These are phyloP conservation scores for Notolepis coatsorum DNA, from an alignment of 2,797 vertebrate species.

Conservation along the genomic window DNA sequence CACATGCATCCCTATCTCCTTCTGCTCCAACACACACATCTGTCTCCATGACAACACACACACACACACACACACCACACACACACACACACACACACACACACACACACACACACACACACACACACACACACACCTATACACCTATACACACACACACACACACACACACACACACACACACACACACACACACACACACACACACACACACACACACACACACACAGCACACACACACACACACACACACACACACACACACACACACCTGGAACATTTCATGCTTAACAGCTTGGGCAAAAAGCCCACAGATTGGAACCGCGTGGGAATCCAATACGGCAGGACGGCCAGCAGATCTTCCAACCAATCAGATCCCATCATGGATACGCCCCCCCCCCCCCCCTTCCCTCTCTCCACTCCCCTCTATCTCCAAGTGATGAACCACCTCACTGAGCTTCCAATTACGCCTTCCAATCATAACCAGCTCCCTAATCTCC, in stretches of 20 bases:
- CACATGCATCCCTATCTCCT: slow-evolving; percentile 24
- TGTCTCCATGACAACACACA: slow-evolving; percentile 48
- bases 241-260: not conserved
- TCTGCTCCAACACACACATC: slow-evolving; percentile 27
- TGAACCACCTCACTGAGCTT: slow-evolving; percentile 16
- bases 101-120: slow-evolving; percentile 42
- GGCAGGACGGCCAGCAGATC: slow-evolving; percentile 8
- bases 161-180: slow-evolving; percentile 44
- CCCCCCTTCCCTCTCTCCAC: not conserved
- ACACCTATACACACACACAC: not conserved
- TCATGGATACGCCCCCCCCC: not conserved
- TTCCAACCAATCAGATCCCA: slow-evolving; percentile 36
- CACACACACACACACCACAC: too few species aligned
- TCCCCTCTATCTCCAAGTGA: not conserved
- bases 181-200: not conserved
- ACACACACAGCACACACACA: slow-evolving; percentile 31
- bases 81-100: slow-evolving; percentile 3
- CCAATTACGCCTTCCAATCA: slow-evolving; percentile 29
- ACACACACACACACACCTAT: slow-evolving; percentile 7
- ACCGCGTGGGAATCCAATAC: slow-evolving; percentile 20
- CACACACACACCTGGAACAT: slow-evolving; percentile 54
- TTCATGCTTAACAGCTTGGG: slow-evolving; percentile 41
- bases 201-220: slow-evolving; percentile 44
- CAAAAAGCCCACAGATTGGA: slow-evolving; percentile 38
- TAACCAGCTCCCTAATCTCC: slow-evolving; percentile 16